Percentiles rank a stretch among this genome's conserved stretches.
These are phyloP conservation scores for Loriculus beryllinus DNA, from an alignment of 2,797 vertebrate species.

Conservation along the genomic window DNA sequence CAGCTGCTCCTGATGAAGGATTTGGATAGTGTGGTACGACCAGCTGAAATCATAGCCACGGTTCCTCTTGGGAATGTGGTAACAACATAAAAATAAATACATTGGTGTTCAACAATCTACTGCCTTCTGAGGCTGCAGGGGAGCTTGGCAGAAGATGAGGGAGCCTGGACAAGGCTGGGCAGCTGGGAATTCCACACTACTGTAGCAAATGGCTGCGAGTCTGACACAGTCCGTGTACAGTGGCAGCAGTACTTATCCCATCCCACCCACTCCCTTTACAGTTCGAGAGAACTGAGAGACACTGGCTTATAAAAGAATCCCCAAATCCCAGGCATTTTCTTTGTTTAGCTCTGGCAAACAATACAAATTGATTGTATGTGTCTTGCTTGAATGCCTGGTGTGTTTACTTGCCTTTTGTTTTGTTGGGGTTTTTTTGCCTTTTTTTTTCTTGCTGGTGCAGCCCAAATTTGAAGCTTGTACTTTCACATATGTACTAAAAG, in stretches of 20 bases:
- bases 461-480: neutral
- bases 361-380: neutral
- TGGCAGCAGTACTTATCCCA: neutral
- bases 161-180: constrained; percentile 60
- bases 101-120: constrained; percentile 30
- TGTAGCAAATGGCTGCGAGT: neutral
- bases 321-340: neutral
- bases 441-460: neutral
- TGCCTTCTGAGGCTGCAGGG: constrained; percentile 32
- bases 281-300: neutral
- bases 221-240: neutral
- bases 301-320: neutral
- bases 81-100: constrained; percentile 70
- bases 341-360: neutral
- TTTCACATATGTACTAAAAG: neutral
- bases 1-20: constrained; percentile 73
- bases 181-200: constrained; percentile 45
- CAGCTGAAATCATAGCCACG: constrained; percentile 66
- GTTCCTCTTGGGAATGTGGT: constrained; percentile 42
- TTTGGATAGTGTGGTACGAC: constrained; percentile 66
- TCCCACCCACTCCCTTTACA: neutral
- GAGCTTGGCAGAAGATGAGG: constrained; percentile 31
- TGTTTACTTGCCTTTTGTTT: neutral
- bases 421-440: no score
- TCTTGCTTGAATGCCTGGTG: neutral